phyloP scores from a whole-genome alignment of 1,140 invertebrate genomes.

The Drosophila serrata region DNA sequence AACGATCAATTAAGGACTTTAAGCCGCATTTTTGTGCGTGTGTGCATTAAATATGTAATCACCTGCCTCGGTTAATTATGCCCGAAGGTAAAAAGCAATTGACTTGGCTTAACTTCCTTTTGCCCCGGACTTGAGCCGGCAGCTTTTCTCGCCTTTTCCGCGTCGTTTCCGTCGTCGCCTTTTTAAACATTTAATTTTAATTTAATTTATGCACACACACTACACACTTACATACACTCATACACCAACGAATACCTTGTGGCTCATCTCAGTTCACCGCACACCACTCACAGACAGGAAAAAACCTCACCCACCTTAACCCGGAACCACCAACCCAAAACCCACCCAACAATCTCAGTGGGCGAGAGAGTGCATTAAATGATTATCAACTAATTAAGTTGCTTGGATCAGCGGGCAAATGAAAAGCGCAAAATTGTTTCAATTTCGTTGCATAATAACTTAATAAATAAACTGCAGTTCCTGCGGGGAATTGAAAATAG shows the following conservation, averaged over 20 bases:
- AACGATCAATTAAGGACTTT: conserved; percentile 58
- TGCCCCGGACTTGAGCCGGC: conserved; percentile 25
- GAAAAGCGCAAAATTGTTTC: conserved; percentile 37
- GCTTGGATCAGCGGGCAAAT: conserved; percentile 34
- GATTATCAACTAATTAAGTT: conserved; percentile 80
- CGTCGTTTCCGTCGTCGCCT: conserved; percentile 26
- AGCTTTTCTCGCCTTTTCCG: conserved; percentile 19
- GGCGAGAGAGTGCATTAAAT: conserved; percentile 75
- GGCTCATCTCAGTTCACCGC: conserved; percentile 33
- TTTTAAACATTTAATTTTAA: conserved; percentile 80
- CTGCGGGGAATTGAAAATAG: conserved; percentile 7
- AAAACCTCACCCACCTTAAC: background rate
- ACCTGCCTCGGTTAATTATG: conserved; percentile 59
- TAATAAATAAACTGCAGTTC: conserved; percentile 37
- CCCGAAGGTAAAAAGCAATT: conserved; percentile 63
- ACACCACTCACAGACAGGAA: conserved; percentile 19
- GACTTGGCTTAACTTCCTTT: conserved; percentile 43
- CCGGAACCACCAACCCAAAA: background rate
- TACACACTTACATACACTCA: conserved; percentile 42
- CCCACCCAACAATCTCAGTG: conserved; percentile 24
- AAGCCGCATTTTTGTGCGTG: conserved; percentile 35
- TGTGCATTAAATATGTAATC: conserved; percentile 54
- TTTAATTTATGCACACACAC: conserved; percentile 81
- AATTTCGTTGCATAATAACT: conserved; percentile 38
- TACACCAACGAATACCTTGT: conserved; percentile 34